Evolutionary conservation across 1,140 invertebrate genomes (phyloP), one percentile per base, ranked within the genome.

Genomic region (Aphelinus atriplicis): DNA sequence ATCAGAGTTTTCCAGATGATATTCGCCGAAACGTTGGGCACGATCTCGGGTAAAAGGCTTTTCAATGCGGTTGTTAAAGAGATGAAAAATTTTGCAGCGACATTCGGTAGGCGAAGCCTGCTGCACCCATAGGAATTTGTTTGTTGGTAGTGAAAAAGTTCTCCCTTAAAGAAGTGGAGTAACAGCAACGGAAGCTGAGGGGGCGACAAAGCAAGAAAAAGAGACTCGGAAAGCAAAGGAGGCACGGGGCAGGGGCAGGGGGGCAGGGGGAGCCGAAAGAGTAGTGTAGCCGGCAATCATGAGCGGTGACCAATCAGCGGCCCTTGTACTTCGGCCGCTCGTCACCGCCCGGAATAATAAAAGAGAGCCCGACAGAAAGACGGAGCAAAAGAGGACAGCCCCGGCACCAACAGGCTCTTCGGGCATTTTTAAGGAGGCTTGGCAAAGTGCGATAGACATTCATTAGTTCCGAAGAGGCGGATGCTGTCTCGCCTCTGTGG

Each of bases 221-320:
- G 65, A 75, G 63, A 65, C 75, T 77, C 60, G 7, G 62, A 77
- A 71, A 60, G 67, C 60, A 61, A 74, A 57, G 76, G 50, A 74
- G 62, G 61, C 26, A 26, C 26, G 26, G 0, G 26, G 26, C 26
- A 26, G 26, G 0, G 26, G 26, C 26, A 26, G 26, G 26, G 26
- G 26, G 26, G 26, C 26, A 26, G 26, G 26, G 26, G 26, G 26
- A 26, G 26, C 26, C 26, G 26, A 26, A 26, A 26, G 26, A 26
- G 26, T 26, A 72, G 58, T 56, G 68, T 48, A 26, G 55, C 76
- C 77, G 78, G 77, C 80, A 84, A 84, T 83, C 82, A 84, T 79
- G 76, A 77, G 60, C 79, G 73, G 79, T 78, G 79, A 80, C 81
- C 81, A 84, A 83, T 84, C 82, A 84, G 74, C 77, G 72, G 74